Conservation (phyloP, 2,797 vertebrate genomes). For the Lithobates pipiens region DNA sequence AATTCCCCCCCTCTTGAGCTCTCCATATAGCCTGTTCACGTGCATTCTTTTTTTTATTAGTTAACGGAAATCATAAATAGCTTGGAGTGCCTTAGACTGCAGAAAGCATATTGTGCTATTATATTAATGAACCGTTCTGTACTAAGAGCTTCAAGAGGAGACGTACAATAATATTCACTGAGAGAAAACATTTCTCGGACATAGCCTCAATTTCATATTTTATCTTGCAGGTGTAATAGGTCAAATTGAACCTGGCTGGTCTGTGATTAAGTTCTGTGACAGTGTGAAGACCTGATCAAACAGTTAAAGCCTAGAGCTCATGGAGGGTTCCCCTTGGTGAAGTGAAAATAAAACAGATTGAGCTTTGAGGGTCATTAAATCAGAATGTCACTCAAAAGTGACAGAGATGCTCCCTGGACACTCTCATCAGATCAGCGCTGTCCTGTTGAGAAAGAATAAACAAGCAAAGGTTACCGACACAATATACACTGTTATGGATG, state of each 20-base stretch:
- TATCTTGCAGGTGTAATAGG: conserved; percentile 39
- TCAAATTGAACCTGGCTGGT: conserved; percentile 23
- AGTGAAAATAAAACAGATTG: conserved; percentile 8
- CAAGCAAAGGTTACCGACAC: too few relatives aligned
- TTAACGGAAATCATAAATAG: conserved; percentile 10
- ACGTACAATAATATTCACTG: not conserved
- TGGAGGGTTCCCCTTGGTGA: conserved; percentile 19
- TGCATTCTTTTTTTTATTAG: conserved; percentile 15
- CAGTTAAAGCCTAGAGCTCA: conserved; percentile 15
- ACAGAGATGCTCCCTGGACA: conserved; percentile 27
- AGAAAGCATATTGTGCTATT: not conserved
- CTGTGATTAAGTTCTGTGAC: conserved; percentile 40
- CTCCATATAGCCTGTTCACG: conserved; percentile 19
- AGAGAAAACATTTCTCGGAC: conserved; percentile 13
- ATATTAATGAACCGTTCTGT: conserved; percentile 3
- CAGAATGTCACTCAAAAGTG: conserved; percentile 32
- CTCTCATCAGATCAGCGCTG: conserved; percentile 19
- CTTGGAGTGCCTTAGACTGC: conserved; percentile 19
- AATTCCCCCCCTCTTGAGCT: conserved; percentile 39
- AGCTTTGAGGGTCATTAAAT: conserved; percentile 30
- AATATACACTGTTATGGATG: too few relatives aligned
- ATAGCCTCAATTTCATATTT: conserved; percentile 39
- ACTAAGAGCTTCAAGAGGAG: conserved; percentile 20
- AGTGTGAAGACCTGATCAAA: conserved; percentile 39
- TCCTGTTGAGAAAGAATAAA: not conserved